Evolutionary conservation across 1,140 invertebrate species (phyloP).

Genomic region (Anagrus nilaparvatae): DNA sequence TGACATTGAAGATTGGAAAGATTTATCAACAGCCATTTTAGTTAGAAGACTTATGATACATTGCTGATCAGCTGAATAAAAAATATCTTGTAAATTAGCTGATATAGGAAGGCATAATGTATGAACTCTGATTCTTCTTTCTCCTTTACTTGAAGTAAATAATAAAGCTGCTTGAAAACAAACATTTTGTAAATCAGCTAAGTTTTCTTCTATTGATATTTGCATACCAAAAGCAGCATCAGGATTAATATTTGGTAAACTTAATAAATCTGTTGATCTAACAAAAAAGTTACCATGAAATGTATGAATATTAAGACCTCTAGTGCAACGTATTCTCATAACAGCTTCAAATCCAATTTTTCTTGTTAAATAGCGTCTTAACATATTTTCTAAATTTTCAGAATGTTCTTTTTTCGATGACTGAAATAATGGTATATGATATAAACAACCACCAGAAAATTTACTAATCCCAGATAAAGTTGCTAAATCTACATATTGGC

Average conservation of each 20-base stretch:
- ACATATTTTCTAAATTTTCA: slow-evolving; percentile 64
- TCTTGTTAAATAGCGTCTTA: slow-evolving; percentile 84
- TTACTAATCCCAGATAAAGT: slow-evolving; percentile 87
- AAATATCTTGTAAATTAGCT: slow-evolving; percentile 71
- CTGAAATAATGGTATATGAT: slow-evolving; percentile 88
- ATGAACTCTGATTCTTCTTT: slow-evolving; percentile 94
- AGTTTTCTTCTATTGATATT: slow-evolving; percentile 84
- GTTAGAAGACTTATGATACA: slow-evolving; percentile 84
- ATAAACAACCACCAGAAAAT: slow-evolving; percentile 88
- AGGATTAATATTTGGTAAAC: slow-evolving; percentile 94
- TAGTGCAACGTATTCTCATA: slow-evolving; percentile 91
- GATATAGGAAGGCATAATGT: slow-evolving; percentile 90
- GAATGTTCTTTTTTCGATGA: slow-evolving; percentile 57
- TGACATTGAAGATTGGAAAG: slow-evolving; percentile 68
- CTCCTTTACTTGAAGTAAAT: slow-evolving; percentile 96
- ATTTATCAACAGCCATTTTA: slow-evolving; percentile 96
- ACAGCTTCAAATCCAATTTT: slow-evolving; percentile 99
- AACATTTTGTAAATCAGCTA: slow-evolving; percentile 77
- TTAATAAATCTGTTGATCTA: slow-evolving; percentile 90
- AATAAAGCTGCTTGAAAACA: slow-evolving; percentile 97
- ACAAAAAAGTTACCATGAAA: slow-evolving; percentile 99
- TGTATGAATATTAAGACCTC: slow-evolving; percentile 88
- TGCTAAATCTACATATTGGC: slow-evolving; percentile 88
- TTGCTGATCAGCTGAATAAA: slow-evolving; percentile 90
- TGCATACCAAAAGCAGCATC: slow-evolving; percentile 98